Evolutionary conservation across 2,113 vertebrate species (phyloP).

Genomic region (Panthera leo): DNA sequence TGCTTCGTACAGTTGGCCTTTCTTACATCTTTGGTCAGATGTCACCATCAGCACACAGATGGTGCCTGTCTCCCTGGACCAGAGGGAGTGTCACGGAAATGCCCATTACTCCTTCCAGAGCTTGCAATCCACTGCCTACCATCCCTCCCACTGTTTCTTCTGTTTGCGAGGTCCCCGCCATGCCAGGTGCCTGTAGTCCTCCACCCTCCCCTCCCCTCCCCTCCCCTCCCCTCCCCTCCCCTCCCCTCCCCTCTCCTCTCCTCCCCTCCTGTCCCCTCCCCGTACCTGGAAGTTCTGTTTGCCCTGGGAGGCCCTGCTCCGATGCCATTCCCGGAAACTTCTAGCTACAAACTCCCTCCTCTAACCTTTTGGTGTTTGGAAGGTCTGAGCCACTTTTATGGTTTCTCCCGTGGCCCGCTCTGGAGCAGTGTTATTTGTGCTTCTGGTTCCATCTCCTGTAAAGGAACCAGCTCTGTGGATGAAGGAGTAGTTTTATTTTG

Average conservation of each 20-base stretch:
- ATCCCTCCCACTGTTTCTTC: rapidly evolving
- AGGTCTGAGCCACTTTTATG: not conserved
- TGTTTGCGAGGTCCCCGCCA: rapidly evolving
- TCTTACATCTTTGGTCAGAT: not conserved
- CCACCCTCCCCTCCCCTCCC: rapidly evolving
- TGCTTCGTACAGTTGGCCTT: not conserved
- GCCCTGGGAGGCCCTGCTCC: not conserved
- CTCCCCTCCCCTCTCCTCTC: rapidly evolving
- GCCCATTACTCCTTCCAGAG: not conserved
- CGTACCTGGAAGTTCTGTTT: not conserved
- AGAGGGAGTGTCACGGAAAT: rapidly evolving
- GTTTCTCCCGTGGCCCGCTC: rapidly evolving
- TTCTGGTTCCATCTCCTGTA: not conserved
- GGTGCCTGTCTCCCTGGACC: not conserved
- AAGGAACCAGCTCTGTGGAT: not conserved
- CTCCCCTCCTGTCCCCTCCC: not conserved
- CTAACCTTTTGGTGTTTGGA: rapidly evolving
- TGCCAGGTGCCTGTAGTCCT: rapidly evolving
- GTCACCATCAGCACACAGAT: not conserved
- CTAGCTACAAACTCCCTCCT: not conserved
- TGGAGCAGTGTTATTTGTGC: not conserved
- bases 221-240: not conserved
- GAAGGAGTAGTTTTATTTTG: not conserved
- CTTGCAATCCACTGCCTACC: rapidly evolving
- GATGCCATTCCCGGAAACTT: not conserved